These are phyloP conservation scores for Julus scanicus DNA, from an alignment of 2,888 invertebrate species.

Conservation along the genomic window DNA sequence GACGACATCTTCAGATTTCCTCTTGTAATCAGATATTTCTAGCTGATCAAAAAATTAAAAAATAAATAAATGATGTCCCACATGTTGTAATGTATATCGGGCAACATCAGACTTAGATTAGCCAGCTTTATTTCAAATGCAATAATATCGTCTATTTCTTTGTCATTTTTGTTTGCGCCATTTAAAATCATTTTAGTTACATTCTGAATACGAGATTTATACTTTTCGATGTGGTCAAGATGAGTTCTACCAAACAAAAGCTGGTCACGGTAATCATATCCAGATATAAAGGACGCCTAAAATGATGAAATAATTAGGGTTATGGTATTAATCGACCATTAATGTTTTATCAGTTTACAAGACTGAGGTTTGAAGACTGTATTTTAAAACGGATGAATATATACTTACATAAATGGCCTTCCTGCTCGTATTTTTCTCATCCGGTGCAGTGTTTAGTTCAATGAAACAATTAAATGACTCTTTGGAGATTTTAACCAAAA, in stretches of 20 bases:
- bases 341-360: too few relatives aligned
- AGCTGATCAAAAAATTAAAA: not conserved
- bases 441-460: slow-evolving; percentile 62
- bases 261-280: slow-evolving; percentile 11
- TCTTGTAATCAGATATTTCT: slow-evolving; percentile 44
- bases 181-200: slow-evolving; percentile 15
- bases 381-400: not conserved
- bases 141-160: slow-evolving; percentile 51
- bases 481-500: slow-evolving; percentile 51
- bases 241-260: too few relatives aligned
- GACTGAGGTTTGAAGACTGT: too few relatives aligned
- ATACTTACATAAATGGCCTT: slow-evolving; percentile 58
- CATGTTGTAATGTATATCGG: not conserved
- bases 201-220: slow-evolving; percentile 45
- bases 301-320: not conserved
- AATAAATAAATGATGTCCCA: not conserved
- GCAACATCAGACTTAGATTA: slow-evolving; percentile 13
- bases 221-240: not conserved
- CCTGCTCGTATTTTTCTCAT: slow-evolving; percentile 62
- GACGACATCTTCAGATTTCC: slow-evolving; percentile 15
- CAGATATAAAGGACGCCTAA: slow-evolving; percentile 18
- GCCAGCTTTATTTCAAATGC: slow-evolving; percentile 55
- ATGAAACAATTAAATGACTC: slow-evolving; percentile 62
- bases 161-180: not conserved
- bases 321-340: too few relatives aligned